Evolutionary conservation across 1,140 invertebrate genomes (phyloP), one percentile per base, ranked within the genome.

Genomic region (Pomacea maculata): DNA sequence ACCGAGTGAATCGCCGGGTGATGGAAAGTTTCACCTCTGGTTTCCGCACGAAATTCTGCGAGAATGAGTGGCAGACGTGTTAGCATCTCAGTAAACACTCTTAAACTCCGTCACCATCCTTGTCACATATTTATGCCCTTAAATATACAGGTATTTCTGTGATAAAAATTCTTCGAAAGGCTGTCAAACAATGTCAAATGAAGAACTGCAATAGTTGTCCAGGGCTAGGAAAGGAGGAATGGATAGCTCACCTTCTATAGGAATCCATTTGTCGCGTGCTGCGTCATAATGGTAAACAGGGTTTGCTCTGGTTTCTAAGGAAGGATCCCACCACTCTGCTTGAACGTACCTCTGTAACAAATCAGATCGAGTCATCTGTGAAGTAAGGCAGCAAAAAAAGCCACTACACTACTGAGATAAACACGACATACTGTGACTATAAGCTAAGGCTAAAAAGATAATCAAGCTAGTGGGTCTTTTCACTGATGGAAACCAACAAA

Each of bases 291-390:
- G 67, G 57, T 82, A 85, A 63, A 80, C 61, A 15, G 82, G 84
- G 10, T 67, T 29, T 14, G 6, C 19, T 45, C 34, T 45, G 8
- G 55, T 77, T 45, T 64, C 45, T 10, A 77, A 19, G 8, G 55
- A 45, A 10, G 79, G 80, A 64, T 85, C 83, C 84, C 84, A 85
- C 84, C 84, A 85, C 29, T 61, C 75, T 0, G 55, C 71, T 3
- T 21, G 19, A 0, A 85, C 83, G 67, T 85, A 79, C n/a, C 82
- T 17, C 81, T 83, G 81, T 52, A 68, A 75, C 34, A 45, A 75
- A 11, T 34, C 73, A 75, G n/a, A 57, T 25, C 29, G 19, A 57
- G n/a, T 25, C 73, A 75, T n/a, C 14, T 57, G 61, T 12, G 61
- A 15, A 15, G 21, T 7, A 72, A 14, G 17, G 29, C 15, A 1